Conservation (phyloP, 2,888 invertebrate genomes). For the Anthophora plumipes region DNA sequence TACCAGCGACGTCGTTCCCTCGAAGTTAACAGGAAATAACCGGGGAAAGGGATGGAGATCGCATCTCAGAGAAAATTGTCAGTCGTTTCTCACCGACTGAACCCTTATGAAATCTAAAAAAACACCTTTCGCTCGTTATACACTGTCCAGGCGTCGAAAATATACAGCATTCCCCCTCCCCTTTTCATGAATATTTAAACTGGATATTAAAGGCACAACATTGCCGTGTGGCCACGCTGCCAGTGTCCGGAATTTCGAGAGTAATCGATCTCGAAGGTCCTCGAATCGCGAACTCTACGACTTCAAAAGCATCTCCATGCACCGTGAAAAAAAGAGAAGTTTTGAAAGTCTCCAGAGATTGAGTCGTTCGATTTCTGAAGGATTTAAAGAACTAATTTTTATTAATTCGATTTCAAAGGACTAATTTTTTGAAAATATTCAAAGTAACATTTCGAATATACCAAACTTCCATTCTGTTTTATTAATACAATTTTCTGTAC, state of each 20-base stretch:
- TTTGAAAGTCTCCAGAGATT: constrained; percentile 1
- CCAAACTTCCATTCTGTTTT: no score
- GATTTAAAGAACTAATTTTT: no score
- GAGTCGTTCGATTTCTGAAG: neutral
- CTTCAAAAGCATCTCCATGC: constrained; percentile 38
- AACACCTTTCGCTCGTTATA: constrained; percentile 50
- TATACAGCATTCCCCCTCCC: constrained; percentile 34
- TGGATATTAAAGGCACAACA: constrained; percentile 83
- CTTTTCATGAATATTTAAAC: constrained; percentile 83
- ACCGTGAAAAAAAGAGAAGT: constrained; percentile 27
- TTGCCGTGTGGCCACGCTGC: constrained; percentile 71
- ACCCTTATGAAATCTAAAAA: constrained; percentile 46
- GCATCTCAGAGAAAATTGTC: constrained; percentile 24
- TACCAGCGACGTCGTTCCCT: neutral
- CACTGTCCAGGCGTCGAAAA: constrained; percentile 43
- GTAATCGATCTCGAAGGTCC: constrained; percentile 64
- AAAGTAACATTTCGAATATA: no score
- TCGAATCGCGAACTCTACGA: constrained; percentile 47
- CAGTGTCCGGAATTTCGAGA: constrained; percentile 64
- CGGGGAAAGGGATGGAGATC: neutral
- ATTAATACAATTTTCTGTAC: no score
- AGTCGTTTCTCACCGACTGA: constrained; percentile 33
- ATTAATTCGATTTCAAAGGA: no score
- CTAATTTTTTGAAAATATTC: no score
- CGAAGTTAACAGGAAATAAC: constrained; percentile 19